Base-by-base conservation (phyloP, 2,888 invertebrate species). In the Hipparchia semele region DNA sequence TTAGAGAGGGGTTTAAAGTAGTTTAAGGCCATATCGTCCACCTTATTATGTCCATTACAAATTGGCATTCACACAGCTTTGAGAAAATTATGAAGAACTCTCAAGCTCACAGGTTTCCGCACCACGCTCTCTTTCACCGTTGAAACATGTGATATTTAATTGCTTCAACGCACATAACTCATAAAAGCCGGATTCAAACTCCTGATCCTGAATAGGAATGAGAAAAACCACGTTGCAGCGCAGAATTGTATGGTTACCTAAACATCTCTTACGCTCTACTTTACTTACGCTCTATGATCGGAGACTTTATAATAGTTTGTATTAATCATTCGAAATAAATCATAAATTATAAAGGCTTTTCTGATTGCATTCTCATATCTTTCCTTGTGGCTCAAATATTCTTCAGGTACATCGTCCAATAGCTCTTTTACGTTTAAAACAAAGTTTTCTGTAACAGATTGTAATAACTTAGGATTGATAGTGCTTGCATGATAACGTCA, bases 361-460 rank as follows among this genome's bases (percentile, higher is more conserved):
- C 96, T 94, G 51, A 98, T 83, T 6, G 96, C 95, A 81, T 96
- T 95, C 84, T 97, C 97, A 84, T 98, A 98, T 74, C 96, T 94
- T 81, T 98, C 97, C 82, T 97, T 97, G 83, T 98, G 97, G 70
- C 97, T 97, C 78, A 97, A 88, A 84, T 97, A 98, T 73, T 96
- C 97, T n/a, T 95, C 93, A 0, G 97, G 97, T 0, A 96, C 86
- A 33, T 94, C 89, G 78, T 96, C 96, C 78, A 92, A 81, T 0
- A 90, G 74, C 0, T 84, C 88, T 56, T 88, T 82, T 1, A 83
- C 75, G 64, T 81, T 86, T 2, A 90, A 80, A 3, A 90, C 85
- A 13, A 73, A 45, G n/a, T 77, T 70, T 64, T 80, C 80, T 80
- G 66, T 3, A 74, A 77, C n/a, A 60, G n/a, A 67, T 64, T 4